Evolutionary conservation across 1,140 invertebrate genomes (phyloP), one percentile per base, ranked within the genome.

Genomic region (Zaprionus kolodkinae): DNA sequence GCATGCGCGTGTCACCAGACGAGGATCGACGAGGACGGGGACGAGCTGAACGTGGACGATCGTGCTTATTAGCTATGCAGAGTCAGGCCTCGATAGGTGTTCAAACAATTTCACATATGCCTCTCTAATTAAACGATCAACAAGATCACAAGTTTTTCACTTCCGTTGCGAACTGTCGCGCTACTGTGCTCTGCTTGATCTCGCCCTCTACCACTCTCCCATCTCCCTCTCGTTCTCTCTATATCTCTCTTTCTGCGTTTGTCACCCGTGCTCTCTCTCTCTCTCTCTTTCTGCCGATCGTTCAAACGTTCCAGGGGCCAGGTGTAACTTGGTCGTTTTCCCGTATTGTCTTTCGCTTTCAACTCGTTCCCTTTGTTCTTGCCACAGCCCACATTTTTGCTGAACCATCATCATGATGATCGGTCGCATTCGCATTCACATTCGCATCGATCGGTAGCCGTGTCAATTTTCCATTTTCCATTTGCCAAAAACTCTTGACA

Each of bases 51-150:
- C n/a, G n/a, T n/a, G n/a, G n/a, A 43, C 33, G 57, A 60, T 36
- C 55, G 54, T 15, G 65, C 85, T 89, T 81, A 89, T 89, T 89
- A 85, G 85, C 70, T 89, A 89, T 90, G 78, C 85, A 90, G 85
- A 85, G 72, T 79, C 61, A 64, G 85, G 54, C 67, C 61, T 56
- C 25, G 27, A 64, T 79, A 89, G 85, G 85, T 89, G 85, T 89
- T 90, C 86, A 71, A 89, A 90, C 86, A 90, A 89, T 89, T 89
- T 90, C 86, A 90, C 85, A 81, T 79, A 89, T 89, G 85, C 71
- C 81, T 85, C 81, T 85, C 86, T 90, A 90, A 89, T 89, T 89
- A 89, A 89, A 89, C 80, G 81, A 89, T 89, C 85, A 89, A 89
- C 86, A 89, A 79, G 78, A 84, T 88, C 84, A 88, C 84, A 72